A percentile compares a stretch with the other conserved stretches of the same genome.
Evolutionary conservation across 2,113 vertebrate genomes (phyloP).

Genomic region (Macrotus californicus): DNA sequence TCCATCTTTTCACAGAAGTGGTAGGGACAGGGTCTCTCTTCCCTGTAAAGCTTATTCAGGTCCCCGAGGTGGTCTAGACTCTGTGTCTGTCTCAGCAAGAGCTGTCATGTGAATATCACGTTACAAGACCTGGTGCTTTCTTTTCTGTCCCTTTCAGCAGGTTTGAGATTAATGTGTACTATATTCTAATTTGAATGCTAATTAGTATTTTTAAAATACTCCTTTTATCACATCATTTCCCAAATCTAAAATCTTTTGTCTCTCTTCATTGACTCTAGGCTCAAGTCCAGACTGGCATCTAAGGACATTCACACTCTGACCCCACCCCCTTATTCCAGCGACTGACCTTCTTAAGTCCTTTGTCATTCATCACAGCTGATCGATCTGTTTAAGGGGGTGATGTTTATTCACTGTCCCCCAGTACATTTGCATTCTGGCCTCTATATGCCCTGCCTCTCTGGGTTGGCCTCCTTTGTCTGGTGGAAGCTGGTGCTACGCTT

Average conservation of each 20-base stretch:
- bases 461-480: neutral
- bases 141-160: constrained; percentile 30
- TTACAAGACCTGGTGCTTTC: constrained; percentile 22
- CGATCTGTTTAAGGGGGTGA: neutral
- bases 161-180: constrained; percentile 61
- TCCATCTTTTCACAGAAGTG: neutral
- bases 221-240: constrained; percentile 53
- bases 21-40: neutral
- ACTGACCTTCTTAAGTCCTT: neutral
- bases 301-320: neutral
- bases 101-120: constrained; percentile 49
- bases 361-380: neutral
- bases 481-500: neutral
- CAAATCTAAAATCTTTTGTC: constrained; percentile 35
- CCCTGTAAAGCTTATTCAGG: constrained; percentile 26
- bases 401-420: neutral
- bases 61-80: constrained; percentile 57
- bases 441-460: neutral
- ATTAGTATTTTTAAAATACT: constrained; percentile 58
- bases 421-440: neutral
- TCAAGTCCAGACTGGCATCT: constrained; percentile 5
- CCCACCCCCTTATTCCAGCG: neutral
- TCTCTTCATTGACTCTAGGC: constrained; percentile 38
- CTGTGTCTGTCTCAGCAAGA: constrained; percentile 25
- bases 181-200: constrained; percentile 61